phyloP scores from a whole-genome alignment of 2,797 vertebrate genomes.

The Argyrosomus regius region DNA sequence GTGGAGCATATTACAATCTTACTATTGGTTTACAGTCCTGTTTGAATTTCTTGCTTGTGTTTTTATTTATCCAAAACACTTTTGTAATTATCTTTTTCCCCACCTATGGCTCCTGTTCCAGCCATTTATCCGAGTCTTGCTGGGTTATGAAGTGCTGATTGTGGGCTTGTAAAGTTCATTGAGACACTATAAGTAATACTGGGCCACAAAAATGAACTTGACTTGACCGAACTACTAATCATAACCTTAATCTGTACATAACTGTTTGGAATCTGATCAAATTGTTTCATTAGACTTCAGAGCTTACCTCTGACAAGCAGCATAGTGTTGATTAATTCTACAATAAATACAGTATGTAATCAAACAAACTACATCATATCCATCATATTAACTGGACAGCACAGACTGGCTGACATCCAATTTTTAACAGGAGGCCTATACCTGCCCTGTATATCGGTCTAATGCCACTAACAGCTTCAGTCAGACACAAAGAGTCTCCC shows the following conservation, averaged over 20 bases:
- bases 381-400: constrained; percentile 52
- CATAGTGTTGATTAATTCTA: constrained; percentile 47
- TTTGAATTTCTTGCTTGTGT: constrained; percentile 9
- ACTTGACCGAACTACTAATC: constrained; percentile 35
- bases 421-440: constrained; percentile 54
- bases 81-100: neutral
- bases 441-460: constrained; percentile 48
- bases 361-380: constrained; percentile 58
- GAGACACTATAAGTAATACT: constrained; percentile 1
- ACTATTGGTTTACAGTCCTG: constrained; percentile 1
- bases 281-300: constrained; percentile 46
- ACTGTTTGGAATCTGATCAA: constrained; percentile 59
- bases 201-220: constrained; percentile 20
- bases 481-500: constrained; percentile 71
- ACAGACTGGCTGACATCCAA: constrained; percentile 55
- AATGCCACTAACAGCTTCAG: constrained; percentile 68
- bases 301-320: constrained; percentile 33
- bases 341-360: constrained; percentile 53
- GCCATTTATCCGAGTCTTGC: neutral
- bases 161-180: constrained; percentile 1
- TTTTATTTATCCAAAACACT: neutral
- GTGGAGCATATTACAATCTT: constrained; percentile 6
- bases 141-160: constrained; percentile 1
- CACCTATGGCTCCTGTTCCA: neutral
- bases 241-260: constrained; percentile 36